Evolutionary conservation across 2,797 vertebrate genomes (phyloP).

Genomic region (Liparis tanakae): DNA sequence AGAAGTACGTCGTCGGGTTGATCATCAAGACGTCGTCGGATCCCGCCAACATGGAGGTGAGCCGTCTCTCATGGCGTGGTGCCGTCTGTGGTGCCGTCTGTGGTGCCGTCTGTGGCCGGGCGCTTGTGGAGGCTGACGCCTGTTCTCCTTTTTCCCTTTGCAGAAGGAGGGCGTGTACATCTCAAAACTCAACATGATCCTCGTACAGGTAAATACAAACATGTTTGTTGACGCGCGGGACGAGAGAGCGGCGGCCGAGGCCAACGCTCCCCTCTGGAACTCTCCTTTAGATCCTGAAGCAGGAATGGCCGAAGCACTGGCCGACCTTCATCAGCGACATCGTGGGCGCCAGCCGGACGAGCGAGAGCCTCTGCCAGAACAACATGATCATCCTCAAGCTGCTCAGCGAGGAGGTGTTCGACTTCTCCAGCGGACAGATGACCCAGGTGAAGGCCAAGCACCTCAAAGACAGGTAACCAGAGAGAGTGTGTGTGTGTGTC

Average conservation of each 20-base stretch:
- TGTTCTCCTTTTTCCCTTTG: conserved; percentile 38
- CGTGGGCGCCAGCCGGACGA: conserved; percentile 97
- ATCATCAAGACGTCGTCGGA: conserved; percentile 99
- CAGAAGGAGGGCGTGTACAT: conserved; percentile 98
- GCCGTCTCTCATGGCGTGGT: accelerated
- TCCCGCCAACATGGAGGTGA: conserved; percentile 92
- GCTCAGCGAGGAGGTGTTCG: conserved; percentile 98
- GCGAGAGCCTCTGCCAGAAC: conserved; percentile 99
- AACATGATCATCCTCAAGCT: conserved; percentile 99
- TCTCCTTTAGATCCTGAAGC: conserved; percentile 90
- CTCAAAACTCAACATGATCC: conserved; percentile 98
- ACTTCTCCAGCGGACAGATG: conserved; percentile 99
- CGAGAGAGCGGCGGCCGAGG: background rate
- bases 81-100: background rate
- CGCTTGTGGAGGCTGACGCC: background rate
- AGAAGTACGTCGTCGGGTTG: conserved; percentile 97
- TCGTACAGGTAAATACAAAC: conserved; percentile 90
- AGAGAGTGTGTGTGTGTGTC: background rate
- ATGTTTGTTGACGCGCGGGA: too few relatives aligned
- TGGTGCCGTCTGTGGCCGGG: background rate
- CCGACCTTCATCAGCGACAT: conserved; percentile 99
- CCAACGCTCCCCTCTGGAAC: background rate
- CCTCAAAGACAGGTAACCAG: conserved; percentile 88
- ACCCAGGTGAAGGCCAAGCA: conserved; percentile 99
- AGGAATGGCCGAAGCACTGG: conserved; percentile 99